Conservation (phyloP, 2,797 vertebrate species). For the Numenius phaeopus region DNA sequence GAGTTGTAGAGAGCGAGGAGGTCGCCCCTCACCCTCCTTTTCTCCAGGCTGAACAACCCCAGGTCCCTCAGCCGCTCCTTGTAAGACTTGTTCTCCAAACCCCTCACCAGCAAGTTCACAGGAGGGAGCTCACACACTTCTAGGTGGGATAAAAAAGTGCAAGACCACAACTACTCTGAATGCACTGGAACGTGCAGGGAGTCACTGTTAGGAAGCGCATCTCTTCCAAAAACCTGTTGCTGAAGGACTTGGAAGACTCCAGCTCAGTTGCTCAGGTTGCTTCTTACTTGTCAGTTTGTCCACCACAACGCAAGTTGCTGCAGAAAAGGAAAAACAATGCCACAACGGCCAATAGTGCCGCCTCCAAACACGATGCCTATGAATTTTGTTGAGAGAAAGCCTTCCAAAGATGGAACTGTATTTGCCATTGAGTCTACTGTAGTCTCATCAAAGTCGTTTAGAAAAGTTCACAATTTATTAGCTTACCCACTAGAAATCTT, state of each 20-base stretch:
- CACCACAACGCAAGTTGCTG: neutral
- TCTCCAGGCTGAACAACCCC: too few species aligned
- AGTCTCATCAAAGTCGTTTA: neutral
- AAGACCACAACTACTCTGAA: neutral
- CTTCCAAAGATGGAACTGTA: neutral
- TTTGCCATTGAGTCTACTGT: neutral
- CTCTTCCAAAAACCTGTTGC: neutral
- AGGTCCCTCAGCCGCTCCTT: too few species aligned
- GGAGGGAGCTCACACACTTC: neutral
- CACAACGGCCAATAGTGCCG: neutral
- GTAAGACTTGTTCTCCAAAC: too few species aligned
- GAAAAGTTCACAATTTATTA: neutral
- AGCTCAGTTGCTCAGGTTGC: neutral
- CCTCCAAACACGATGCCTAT: neutral
- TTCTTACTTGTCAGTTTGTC: neutral
- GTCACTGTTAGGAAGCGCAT: neutral
- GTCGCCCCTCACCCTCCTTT: too few species aligned
- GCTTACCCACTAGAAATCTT: neutral
- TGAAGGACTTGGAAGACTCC: neutral
- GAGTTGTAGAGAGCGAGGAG: too few species aligned
- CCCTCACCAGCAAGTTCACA: neutral
- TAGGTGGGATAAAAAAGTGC: neutral
- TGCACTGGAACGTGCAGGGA: neutral
- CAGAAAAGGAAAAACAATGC: neutral
- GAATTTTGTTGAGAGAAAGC: neutral